Evolutionary conservation across 2,888 invertebrate species (phyloP).

Genomic region (Mycalesis mineus): DNA sequence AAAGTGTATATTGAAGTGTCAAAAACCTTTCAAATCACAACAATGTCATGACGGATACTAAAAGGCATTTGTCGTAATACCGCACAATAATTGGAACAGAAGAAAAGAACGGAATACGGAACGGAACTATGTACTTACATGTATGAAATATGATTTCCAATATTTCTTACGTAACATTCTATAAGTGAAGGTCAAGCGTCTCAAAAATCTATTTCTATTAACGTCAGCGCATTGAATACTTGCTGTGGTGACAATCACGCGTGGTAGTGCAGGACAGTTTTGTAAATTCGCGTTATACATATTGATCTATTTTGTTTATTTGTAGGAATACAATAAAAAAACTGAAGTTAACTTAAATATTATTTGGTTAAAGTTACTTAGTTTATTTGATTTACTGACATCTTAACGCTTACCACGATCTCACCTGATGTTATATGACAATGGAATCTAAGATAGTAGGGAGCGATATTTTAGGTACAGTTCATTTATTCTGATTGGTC

Average conservation of each 20-base stretch:
- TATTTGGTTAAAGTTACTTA: too few species aligned
- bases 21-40: neutral
- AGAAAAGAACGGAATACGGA: constrained; percentile 1
- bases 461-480: too few species aligned
- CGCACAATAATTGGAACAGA: neutral
- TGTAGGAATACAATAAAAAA: too few species aligned
- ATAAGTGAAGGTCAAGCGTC: constrained; percentile 27
- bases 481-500: too few species aligned
- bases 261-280: neutral
- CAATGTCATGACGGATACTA: neutral
- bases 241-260: neutral
- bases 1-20: constrained; percentile 9
- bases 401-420: too few species aligned
- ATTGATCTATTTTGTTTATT: too few species aligned
- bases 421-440: too few species aligned
- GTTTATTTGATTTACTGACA: too few species aligned
- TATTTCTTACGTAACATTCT: constrained; percentile 17
- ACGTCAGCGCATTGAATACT: constrained; percentile 33
- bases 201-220: constrained; percentile 32
- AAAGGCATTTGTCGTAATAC: neutral
- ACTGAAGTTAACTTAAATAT: too few species aligned
- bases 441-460: too few species aligned
- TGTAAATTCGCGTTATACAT: neutral
- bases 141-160: constrained; percentile 6
- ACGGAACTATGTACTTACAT: neutral